Conservation (phyloP, 2,888 invertebrate species). For the Polietes domitor region DNA sequence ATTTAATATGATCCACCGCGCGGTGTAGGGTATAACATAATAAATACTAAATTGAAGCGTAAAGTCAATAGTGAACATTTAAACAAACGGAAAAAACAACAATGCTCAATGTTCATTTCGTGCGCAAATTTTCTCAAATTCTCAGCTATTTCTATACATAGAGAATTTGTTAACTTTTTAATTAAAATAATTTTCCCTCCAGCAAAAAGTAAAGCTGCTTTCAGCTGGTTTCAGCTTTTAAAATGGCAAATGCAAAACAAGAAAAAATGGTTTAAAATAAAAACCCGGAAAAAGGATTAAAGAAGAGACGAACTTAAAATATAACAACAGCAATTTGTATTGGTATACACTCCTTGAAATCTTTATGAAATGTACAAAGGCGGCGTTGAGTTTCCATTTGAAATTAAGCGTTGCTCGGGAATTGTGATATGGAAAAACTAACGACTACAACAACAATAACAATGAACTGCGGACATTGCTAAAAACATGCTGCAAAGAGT, state of each 20-base stretch:
- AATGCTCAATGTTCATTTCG: neutral
- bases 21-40: no score
- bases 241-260: neutral
- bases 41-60: neutral
- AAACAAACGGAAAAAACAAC: neutral
- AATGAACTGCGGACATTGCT: neutral
- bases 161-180: slow-evolving; percentile 2
- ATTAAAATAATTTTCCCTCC: neutral
- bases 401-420: neutral
- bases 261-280: neutral
- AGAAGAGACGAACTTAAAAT: neutral
- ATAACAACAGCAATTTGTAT: neutral
- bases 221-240: neutral
- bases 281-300: neutral
- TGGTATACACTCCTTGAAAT: neutral
- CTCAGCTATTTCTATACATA: neutral
- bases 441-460: neutral
- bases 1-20: no score
- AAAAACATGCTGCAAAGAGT: neutral
- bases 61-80: neutral
- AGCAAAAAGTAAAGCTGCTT: neutral
- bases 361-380: neutral
- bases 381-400: neutral
- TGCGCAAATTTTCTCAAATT: neutral
- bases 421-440: neutral